Conservation (phyloP, 2,113 vertebrate species). For the Bucco capensis region DNA sequence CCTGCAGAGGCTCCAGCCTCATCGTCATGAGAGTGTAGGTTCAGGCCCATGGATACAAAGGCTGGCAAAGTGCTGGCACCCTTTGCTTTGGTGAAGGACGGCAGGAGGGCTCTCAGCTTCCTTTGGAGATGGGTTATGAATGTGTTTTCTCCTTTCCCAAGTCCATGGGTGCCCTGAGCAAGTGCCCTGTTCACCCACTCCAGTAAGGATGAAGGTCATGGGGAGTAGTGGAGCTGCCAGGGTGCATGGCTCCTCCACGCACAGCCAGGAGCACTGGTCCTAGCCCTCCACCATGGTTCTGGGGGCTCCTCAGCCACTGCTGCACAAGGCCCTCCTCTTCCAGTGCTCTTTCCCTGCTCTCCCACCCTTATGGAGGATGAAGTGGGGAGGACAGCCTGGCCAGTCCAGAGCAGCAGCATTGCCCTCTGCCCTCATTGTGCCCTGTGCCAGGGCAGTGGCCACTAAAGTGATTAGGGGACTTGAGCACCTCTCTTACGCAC, state of each 20-base stretch:
- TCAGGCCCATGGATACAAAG: not conserved
- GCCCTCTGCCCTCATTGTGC: not conserved
- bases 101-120: not conserved
- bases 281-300: not conserved
- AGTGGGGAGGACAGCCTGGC: not conserved
- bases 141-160: not conserved
- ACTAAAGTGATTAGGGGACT: too few species aligned
- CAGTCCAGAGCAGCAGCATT: not conserved
- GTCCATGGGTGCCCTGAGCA: not conserved
- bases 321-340: not conserved
- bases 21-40: not conserved
- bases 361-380: not conserved
- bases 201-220: not conserved
- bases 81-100: not conserved
- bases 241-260: not conserved
- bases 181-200: not conserved
- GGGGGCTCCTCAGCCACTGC: not conserved
- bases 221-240: not conserved
- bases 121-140: not conserved
- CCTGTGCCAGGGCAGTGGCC: fast-evolving
- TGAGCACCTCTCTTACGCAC: too few species aligned
- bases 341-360: not conserved
- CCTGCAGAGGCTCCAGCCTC: not conserved
- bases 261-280: not conserved
- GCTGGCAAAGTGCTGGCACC: not conserved